phyloP scores from a whole-genome alignment of 2,113 vertebrate genomes.

The Mormoops blainvillei region DNA sequence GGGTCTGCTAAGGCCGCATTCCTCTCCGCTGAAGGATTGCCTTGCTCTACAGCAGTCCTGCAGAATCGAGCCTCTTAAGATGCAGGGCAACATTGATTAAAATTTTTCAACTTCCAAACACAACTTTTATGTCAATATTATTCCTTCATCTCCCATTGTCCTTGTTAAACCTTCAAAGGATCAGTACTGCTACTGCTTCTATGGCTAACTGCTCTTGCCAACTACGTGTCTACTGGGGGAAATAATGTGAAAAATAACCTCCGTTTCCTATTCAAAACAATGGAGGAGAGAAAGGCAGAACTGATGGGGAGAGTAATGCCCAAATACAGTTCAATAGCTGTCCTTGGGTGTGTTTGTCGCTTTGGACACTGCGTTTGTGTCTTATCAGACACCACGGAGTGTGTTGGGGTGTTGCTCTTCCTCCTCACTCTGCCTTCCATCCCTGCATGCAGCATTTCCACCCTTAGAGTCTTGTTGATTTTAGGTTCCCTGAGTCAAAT shows the following conservation, averaged over 20 bases:
- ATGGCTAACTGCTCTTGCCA: neutral
- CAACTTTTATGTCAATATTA: neutral
- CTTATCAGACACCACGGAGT: neutral
- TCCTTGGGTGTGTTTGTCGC: neutral
- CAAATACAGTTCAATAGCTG: neutral
- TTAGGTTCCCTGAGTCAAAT: neutral
- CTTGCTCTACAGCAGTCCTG: neutral
- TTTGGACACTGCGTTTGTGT: neutral
- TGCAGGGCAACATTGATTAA: neutral
- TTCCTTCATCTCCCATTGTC: neutral
- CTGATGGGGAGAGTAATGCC: neutral
- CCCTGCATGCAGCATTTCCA: neutral
- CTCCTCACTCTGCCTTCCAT: neutral
- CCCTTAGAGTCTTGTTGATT: neutral
- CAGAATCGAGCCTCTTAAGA: neutral
- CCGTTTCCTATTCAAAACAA: neutral
- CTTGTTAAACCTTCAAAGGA: neutral
- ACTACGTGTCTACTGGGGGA: neutral
- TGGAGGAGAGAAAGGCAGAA: neutral
- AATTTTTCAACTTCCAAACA: neutral
- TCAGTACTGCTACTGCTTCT: no score
- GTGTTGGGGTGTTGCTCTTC: fast-evolving
- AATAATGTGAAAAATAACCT: neutral
- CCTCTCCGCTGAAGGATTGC: neutral
- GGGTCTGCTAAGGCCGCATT: neutral